Base-by-base conservation (phyloP, 2,113 vertebrate species). In the Pristiophorus japonicus region DNA sequence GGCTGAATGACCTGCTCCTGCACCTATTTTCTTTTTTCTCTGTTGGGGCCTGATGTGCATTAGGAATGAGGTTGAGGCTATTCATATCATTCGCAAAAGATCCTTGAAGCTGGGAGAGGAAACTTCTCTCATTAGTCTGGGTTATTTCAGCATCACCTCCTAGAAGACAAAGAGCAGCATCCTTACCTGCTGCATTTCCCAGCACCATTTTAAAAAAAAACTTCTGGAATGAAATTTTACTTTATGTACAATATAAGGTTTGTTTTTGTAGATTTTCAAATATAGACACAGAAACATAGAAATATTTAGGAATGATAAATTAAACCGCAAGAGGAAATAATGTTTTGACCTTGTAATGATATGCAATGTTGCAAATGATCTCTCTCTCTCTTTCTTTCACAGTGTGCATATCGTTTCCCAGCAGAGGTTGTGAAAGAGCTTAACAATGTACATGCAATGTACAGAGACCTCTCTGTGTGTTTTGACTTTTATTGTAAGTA, bases 401-500 rank as follows among this genome's bases (percentile, higher is more conserved):
- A 94, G 92, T 45, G 38, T 67, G 67, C 38, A 22, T 94, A 94
- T 42, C 0, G 0, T 27, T 66, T 47, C 30, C 92, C 92, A 94
- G 38, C 8, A 66, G 65, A 42, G 59, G 65, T 94, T 67, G 8
- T 47, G 38, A 67, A 67, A 45, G 92, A 94, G 27, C n/a, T 94
- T 94, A 45, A 94, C 67, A 45, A 67, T 66, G 92, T 94, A 27
- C 92, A 45, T 45, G 22, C 92, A 94, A 67, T 12, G 10, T 94
- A 94, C 65, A 94, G 92, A 94, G 42, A 45, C 24, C 63, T 94
- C 62, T 45, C 65, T 27, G 63, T 94, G 42, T 10, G 20, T 67
- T 67, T 94, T 94, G 65, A 94, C 92, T 94, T 67, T 42, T 94
- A 67, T 45, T 24, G 92, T 94, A 67, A 94, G 92, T 94, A 45